phyloP scores from a whole-genome alignment of 2,797 vertebrate species.

The Sebastes oblongus region DNA sequence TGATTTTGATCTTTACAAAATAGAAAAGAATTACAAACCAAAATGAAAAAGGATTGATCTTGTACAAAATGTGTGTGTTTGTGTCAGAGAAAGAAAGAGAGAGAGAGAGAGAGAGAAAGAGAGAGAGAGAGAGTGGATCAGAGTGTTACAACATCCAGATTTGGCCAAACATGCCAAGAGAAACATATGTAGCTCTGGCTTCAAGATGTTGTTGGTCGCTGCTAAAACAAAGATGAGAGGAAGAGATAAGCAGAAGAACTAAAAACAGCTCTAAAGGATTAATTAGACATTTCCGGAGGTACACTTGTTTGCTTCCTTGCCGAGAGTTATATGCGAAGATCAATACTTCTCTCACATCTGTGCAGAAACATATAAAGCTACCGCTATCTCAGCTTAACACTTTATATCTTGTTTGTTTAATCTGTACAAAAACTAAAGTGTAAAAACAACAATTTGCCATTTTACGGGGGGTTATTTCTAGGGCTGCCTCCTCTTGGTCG shows the following conservation, averaged over 20 bases:
- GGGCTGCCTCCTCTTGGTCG: too few relatives aligned
- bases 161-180: constrained; percentile 1
- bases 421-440: neutral
- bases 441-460: neutral
- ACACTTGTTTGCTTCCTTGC: neutral
- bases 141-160: neutral
- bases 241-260: neutral
- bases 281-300: neutral
- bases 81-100: neutral
- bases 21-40: neutral
- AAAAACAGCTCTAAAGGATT: neutral
- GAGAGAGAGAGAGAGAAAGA: too few relatives aligned
- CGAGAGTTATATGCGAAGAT: neutral
- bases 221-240: neutral
- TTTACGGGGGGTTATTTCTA: neutral
- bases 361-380: neutral
- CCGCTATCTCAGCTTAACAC: neutral
- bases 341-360: neutral
- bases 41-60: neutral
- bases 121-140: neutral
- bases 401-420: neutral
- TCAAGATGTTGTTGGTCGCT: neutral
- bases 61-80: neutral
- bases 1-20: neutral
- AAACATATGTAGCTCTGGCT: neutral